Evolutionary conservation across 2,797 vertebrate species (phyloP).

Genomic region (Malurus leucopterus): DNA sequence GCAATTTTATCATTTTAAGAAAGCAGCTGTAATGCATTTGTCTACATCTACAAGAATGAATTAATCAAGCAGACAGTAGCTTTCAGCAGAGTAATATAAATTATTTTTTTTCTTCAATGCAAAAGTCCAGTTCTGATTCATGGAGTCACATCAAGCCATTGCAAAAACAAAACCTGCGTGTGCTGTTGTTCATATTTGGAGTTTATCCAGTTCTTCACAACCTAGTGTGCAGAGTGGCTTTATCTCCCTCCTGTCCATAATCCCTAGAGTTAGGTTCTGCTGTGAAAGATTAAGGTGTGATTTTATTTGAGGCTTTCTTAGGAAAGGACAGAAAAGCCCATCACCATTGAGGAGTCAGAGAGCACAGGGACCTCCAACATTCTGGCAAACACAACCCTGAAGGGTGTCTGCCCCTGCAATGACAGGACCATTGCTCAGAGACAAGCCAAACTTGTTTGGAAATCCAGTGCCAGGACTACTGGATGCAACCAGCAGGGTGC

Average conservation of each 20-base stretch:
- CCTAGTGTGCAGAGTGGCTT: neutral
- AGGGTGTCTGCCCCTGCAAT: neutral
- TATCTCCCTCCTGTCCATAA: neutral
- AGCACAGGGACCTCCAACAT: neutral
- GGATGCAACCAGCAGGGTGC: neutral
- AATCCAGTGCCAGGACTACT: neutral
- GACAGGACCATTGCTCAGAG: neutral
- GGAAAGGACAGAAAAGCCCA: neutral
- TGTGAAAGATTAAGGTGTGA: neutral
- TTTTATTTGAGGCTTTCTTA: conserved; percentile 39
- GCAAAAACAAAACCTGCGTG: neutral
- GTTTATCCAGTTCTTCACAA: neutral
- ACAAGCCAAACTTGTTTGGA: neutral
- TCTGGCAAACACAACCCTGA: neutral
- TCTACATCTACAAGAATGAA: neutral
- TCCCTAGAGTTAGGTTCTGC: conserved; percentile 1
- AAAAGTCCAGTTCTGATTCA: neutral
- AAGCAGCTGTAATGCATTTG: neutral
- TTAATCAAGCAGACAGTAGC: neutral
- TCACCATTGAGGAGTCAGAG: neutral
- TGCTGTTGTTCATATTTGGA: neutral
- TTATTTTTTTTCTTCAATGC: neutral
- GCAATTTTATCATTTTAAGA: neutral
- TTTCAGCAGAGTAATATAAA: neutral
- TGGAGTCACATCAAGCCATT: neutral